These are phyloP conservation scores for Malurus splendens DNA, from an alignment of 2,797 vertebrate genomes.

Conservation along the genomic window DNA sequence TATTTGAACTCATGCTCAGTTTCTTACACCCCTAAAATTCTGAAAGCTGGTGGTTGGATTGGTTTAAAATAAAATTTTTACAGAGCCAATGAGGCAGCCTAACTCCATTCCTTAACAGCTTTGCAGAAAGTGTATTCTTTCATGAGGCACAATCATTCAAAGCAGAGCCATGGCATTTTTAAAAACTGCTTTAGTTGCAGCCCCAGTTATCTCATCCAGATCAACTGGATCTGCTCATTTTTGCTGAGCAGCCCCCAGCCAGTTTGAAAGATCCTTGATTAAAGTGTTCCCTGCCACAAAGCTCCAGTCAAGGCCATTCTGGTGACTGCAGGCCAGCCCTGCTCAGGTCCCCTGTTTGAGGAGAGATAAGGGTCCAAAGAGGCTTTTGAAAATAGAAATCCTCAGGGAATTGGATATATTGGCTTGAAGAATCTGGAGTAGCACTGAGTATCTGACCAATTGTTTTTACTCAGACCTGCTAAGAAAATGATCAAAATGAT, in stretches of 20 bases:
- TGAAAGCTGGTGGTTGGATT: slow-evolving; percentile 18
- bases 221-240: neutral
- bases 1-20: neutral
- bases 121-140: neutral
- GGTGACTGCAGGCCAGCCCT: neutral
- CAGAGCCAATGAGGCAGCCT: neutral
- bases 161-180: neutral
- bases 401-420: neutral
- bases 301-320: neutral
- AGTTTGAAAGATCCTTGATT: neutral
- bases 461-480: neutral
- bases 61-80: slow-evolving; percentile 19
- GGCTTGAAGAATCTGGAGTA: neutral
- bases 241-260: neutral
- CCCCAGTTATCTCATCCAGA: neutral
- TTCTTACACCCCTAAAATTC: neutral
- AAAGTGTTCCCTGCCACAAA: neutral
- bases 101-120: neutral
- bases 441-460: neutral
- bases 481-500: neutral
- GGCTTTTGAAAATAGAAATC: neutral
- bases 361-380: neutral
- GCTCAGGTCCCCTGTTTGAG: neutral
- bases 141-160: neutral
- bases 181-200: neutral